Conservation (phyloP, 1,140 invertebrate genomes). For the Drosophila kanapiae region DNA sequence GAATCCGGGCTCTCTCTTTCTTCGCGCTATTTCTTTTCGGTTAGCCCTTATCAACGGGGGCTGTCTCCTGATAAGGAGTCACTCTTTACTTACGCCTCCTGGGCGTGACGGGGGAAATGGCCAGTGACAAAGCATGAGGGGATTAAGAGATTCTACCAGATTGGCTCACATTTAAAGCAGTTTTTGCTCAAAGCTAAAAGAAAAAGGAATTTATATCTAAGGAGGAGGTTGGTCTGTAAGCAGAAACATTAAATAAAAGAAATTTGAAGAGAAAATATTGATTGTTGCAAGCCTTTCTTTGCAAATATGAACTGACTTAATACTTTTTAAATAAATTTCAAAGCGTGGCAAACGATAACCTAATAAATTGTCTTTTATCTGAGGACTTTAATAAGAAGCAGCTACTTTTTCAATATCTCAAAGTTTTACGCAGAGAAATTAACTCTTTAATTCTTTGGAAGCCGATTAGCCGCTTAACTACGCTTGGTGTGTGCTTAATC, state of each 20-base stretch:
- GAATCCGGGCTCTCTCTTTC: slow-evolving; percentile 9
- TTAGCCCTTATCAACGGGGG: slow-evolving; percentile 39
- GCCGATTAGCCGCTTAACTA: neutral
- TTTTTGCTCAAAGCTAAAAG: neutral
- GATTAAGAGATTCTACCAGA: slow-evolving; percentile 4
- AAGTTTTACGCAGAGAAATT: neutral
- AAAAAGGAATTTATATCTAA: neutral
- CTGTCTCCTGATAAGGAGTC: slow-evolving; percentile 10
- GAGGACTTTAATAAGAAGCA: no score
- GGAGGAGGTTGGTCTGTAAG: neutral
- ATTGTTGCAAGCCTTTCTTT: neutral
- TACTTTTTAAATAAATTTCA: no score
- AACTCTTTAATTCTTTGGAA: neutral
- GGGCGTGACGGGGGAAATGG: neutral
- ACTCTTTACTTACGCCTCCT: neutral
- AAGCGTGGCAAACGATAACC: no score
- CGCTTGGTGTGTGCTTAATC: neutral
- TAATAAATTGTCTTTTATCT: no score
- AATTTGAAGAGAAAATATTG: neutral
- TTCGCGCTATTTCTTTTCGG: neutral
- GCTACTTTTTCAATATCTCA: neutral
- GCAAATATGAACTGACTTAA: no score
- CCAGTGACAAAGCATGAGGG: slow-evolving; percentile 3
- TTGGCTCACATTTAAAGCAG: slow-evolving; percentile 2
- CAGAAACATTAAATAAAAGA: neutral